phyloP scores from a whole-genome alignment of 2,797 vertebrate genomes.

The Mus spretus region DNA sequence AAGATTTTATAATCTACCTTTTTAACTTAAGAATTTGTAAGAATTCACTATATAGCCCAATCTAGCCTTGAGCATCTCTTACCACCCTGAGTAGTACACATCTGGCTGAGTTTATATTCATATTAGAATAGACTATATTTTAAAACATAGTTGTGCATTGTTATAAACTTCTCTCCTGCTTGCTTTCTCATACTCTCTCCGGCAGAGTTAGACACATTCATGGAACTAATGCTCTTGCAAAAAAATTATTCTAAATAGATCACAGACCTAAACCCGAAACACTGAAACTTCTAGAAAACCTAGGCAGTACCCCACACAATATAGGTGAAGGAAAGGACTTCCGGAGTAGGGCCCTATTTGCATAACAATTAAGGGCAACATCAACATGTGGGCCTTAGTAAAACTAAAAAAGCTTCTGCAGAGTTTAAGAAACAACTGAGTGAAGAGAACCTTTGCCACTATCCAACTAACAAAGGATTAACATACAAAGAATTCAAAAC shows the following conservation, averaged over 20 bases:
- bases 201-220: background rate
- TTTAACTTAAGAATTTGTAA: background rate
- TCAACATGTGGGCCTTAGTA: background rate
- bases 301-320: background rate
- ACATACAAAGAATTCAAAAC: background rate
- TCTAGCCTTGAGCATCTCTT: background rate
- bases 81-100: background rate
- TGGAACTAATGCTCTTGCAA: background rate
- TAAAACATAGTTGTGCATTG: background rate
- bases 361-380: background rate
- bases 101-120: background rate
- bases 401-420: background rate
- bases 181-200: no score
- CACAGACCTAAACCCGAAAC: background rate
- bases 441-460: background rate
- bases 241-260: background rate
- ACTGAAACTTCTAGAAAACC: background rate
- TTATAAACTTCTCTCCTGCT: background rate
- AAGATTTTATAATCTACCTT: background rate
- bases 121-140: background rate
- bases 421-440: background rate
- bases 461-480: background rate
- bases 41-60: background rate
- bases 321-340: background rate
- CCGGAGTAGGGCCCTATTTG: background rate